Evolutionary conservation across 2,888 invertebrate genomes (phyloP).

Genomic region (Brachyptera putata): DNA sequence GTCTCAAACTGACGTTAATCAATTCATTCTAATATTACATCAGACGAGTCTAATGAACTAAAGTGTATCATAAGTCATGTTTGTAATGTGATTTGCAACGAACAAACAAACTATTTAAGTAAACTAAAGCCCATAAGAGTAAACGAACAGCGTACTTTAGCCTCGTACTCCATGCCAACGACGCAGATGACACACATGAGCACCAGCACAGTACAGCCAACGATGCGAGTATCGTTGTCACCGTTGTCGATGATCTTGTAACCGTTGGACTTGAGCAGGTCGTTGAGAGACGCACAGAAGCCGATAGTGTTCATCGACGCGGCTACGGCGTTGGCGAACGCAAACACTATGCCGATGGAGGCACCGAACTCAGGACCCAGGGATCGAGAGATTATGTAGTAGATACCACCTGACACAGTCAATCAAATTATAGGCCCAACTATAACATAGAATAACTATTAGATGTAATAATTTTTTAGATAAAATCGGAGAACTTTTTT

Average conservation of each 20-base stretch:
- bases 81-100: too few relatives aligned
- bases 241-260: conserved; percentile 73
- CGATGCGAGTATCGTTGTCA: conserved; percentile 74
- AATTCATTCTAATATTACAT: too few relatives aligned
- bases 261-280: conserved; percentile 57
- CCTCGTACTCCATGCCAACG: conserved; percentile 95
- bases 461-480: too few relatives aligned
- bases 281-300: conserved; percentile 89
- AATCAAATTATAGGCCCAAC: background rate
- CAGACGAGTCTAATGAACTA: too few relatives aligned
- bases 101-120: too few relatives aligned
- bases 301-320: conserved; percentile 97
- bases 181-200: conserved; percentile 83
- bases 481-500: too few relatives aligned
- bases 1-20: too few relatives aligned
- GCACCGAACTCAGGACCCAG: conserved; percentile 97
- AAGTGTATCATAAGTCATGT: too few relatives aligned
- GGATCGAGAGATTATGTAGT: conserved; percentile 94
- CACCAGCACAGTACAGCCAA: conserved; percentile 72
- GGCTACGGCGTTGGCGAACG: conserved; percentile 94
- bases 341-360: conserved; percentile 93
- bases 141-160: conserved; percentile 68
- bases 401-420: conserved; percentile 72
- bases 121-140: too few relatives aligned
- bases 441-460: too few relatives aligned